Evolutionary conservation across 30 jellyfish, hydroid and myxozoan species (phyloP), one percentile per base, ranked within the genome.

Genomic region (Aurelia aurita complex sp. Pacific): DNA sequence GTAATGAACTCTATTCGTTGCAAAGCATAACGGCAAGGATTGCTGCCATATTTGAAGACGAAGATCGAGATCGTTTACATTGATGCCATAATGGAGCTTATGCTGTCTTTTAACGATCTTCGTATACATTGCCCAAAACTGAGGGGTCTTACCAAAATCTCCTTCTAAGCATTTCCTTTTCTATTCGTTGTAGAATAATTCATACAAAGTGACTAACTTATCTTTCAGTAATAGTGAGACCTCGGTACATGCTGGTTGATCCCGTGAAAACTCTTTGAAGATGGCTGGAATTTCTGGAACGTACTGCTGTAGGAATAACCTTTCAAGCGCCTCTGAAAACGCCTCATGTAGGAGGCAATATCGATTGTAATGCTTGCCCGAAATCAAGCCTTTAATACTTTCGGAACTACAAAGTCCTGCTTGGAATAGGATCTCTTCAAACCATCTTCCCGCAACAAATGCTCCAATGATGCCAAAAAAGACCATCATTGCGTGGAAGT

Each of bases 341-440:
- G 83, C 51, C 33, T 79, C 80, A 38, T 79, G 89, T 15, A 79
- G 17, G 10, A 4, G 35, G 67, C 82, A 79, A 52, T 70, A 32
- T 6, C 89, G 81, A 32, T 79, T 63, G 81, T 79, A 79, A 42
- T 79, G 90, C 63, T 67, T 80, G 36, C 90, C 90, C 17, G 64
- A 8, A 23, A 80, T 2, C 3, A 69, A 73, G 3, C 83, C 81
- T 6, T 16, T 19, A n/a, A 81, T 46, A 67, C 85, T 23, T 2
- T 85, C 89, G 8, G 89, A 79, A 13, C 71, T 61, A 69, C 83
- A 70, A 2, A 68, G 76, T 38, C 65, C 66, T 7, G 91, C 76
- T 36, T 68, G 83, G 23, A 7, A 70, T 8, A 70, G 52, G 35
- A 69, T 23, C 7, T 81, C 83, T 55, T 69, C 76, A 16, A 65